Base-by-base conservation (phyloP, 2,797 vertebrate species). In the Myotis daubentonii region DNA sequence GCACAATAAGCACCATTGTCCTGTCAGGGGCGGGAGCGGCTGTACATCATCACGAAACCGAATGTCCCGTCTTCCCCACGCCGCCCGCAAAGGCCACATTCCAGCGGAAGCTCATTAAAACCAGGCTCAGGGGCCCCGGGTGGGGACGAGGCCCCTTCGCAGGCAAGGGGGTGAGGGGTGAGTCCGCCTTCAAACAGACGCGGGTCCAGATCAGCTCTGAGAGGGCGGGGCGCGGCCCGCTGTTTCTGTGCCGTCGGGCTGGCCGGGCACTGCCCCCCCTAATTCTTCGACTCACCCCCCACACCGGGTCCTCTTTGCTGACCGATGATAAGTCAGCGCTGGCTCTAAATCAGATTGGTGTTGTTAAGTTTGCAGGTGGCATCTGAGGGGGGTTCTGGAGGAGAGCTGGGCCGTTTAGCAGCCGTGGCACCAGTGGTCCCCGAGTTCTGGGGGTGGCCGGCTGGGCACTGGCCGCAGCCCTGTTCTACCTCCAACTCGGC, bases 141-240 rank as follows among this genome's bases (percentile, higher is more conserved):
- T 97, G 98, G 97, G 76, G 76, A 3, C 2, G 20, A 5, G 8
- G 76, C 51, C 33, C 15, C 51, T 22, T 98, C 98, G 98, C 98
- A 98, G 98, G 99, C 98, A 98, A 99, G 47, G 99, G 98, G 99
- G 98, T 99, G 99, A 99, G 99, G 99, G 99, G 99, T 99, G 99
- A 99, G 99, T 99, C 99, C 98, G 98, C 99, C 99, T 99, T 99
- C 99, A 99, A 99, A 99, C 99, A 99, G 99, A 99, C 99, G 99
- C 99, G 99, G 99, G 99, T 99, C 99, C 99, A 99, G 99, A 99
- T 99, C 99, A 98, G 98, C 99, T 99, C 99, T 99, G 99, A 99
- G 99, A 99, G 99, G 99, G 99, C 99, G 98, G 99, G 99, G 99
- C 98, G 98, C 98, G 98, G 98, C 98, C 98, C 96, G 97, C 98